phyloP scores from a whole-genome alignment of 2,888 invertebrate genomes.

The Galerucella pusilla region DNA sequence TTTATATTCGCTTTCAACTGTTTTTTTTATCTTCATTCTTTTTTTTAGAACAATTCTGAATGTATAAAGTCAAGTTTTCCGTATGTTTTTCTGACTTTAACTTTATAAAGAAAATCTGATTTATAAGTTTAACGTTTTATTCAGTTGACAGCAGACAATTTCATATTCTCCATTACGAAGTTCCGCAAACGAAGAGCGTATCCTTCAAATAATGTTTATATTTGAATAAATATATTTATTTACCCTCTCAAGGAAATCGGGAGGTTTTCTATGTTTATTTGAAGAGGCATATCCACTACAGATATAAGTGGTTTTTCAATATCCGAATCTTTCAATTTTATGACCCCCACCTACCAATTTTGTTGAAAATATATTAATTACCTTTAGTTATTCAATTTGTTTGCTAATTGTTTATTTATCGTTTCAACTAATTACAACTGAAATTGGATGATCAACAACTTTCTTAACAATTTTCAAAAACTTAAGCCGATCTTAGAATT shows the following conservation, averaged over 20 bases:
- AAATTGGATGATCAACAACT: too few species aligned
- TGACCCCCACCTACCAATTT: too few species aligned
- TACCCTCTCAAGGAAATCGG: slow-evolving; percentile 17
- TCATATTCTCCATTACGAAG: slow-evolving; percentile 48
- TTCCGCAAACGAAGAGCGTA: slow-evolving; percentile 35
- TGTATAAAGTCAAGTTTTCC: slow-evolving; percentile 49
- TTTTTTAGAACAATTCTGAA: slow-evolving; percentile 38
- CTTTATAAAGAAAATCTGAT: slow-evolving; percentile 51
- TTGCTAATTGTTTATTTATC: too few species aligned
- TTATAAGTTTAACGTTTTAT: slow-evolving; percentile 53
- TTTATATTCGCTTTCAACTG: slow-evolving; percentile 40
- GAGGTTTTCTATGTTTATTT: slow-evolving; percentile 16
- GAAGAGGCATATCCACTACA: too few species aligned
- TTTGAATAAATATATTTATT: slow-evolving; percentile 43
- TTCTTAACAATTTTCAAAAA: too few species aligned
- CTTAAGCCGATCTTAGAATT: too few species aligned
- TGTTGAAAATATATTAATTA: too few species aligned
- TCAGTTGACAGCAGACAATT: slow-evolving; percentile 49
- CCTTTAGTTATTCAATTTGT: too few species aligned
- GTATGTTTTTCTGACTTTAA: slow-evolving; percentile 49
- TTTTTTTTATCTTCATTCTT: slow-evolving; percentile 13
- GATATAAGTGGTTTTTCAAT: too few species aligned
- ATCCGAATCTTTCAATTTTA: too few species aligned
- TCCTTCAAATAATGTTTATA: slow-evolving; percentile 36
- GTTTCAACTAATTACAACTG: too few species aligned